phyloP scores from a whole-genome alignment of 2,888 invertebrate genomes.

The Labia minor region DNA sequence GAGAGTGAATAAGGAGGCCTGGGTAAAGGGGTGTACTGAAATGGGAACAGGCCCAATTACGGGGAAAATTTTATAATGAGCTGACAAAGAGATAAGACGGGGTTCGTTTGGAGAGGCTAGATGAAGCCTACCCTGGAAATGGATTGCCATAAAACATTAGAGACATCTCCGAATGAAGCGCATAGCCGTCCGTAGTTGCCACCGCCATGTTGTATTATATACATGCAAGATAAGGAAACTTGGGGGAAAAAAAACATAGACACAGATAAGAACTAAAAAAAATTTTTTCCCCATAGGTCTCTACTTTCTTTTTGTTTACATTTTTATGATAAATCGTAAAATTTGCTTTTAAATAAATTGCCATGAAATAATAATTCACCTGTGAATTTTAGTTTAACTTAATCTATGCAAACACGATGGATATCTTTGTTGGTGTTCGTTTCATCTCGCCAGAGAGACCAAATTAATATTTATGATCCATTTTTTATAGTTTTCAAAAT shows the following conservation, averaged over 20 bases:
- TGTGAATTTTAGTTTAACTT: background rate
- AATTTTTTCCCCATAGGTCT: background rate
- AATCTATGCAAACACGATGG: background rate
- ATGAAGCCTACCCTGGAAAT: background rate
- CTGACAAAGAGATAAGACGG: background rate
- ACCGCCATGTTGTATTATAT: background rate
- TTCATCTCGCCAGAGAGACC: too few relatives aligned
- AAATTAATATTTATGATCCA: too few relatives aligned
- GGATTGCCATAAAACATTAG: constrained; percentile 3
- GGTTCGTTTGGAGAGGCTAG: background rate
- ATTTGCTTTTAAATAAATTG: background rate
- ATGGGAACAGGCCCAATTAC: constrained; percentile 13
- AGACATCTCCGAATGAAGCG: background rate
- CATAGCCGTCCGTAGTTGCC: too few relatives aligned
- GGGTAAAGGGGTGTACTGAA: background rate
- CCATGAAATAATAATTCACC: background rate
- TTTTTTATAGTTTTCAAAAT: too few relatives aligned
- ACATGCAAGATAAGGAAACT: background rate
- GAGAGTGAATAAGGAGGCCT: too few relatives aligned
- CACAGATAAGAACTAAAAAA: background rate
- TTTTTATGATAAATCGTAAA: constrained; percentile 1
- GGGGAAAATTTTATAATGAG: constrained; percentile 7
- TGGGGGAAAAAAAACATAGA: background rate
- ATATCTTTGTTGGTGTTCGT: too few relatives aligned
- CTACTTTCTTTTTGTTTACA: background rate